Evolutionary conservation across 1,140 invertebrate genomes (phyloP).

Genomic region (Stenopsyche tienmushanensis): DNA sequence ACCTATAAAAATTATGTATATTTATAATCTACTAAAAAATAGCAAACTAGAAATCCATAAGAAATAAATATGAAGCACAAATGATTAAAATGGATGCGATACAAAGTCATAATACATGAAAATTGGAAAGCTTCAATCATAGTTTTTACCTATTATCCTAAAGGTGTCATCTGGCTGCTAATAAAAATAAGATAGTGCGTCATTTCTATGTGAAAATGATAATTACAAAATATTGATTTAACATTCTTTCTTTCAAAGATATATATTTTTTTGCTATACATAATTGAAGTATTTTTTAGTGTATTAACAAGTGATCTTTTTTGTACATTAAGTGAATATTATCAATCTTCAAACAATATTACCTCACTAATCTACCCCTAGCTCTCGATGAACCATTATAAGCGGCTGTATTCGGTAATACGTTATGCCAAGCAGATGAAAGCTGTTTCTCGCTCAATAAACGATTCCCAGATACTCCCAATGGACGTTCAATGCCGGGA

Average conservation of each 20-base stretch:
- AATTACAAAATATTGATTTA: no score
- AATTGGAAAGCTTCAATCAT: no score
- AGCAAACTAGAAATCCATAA: background rate
- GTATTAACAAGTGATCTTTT: no score
- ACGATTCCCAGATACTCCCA: slow-evolving; percentile 19
- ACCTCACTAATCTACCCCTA: slow-evolving; percentile 36
- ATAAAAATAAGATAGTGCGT: slow-evolving; percentile 27
- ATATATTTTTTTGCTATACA: slow-evolving; percentile 9
- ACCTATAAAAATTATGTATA: background rate
- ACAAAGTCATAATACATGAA: no score
- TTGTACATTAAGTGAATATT: no score
- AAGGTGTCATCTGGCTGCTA: slow-evolving; percentile 30
- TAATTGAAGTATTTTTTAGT: no score
- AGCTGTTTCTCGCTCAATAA: slow-evolving; percentile 24
- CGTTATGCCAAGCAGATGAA: slow-evolving; percentile 37
- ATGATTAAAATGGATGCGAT: background rate
- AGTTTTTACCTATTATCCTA: slow-evolving; percentile 38
- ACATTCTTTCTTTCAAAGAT: no score
- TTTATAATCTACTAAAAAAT: background rate
- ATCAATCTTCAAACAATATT: no score
- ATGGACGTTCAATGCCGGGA: slow-evolving; percentile 13
- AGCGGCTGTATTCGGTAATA: slow-evolving; percentile 23
- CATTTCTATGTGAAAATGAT: background rate
- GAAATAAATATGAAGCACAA: background rate
- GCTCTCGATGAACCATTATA: slow-evolving; percentile 23